Base-by-base conservation (phyloP, 2,797 vertebrate genomes). In the Enteromius argenteus region DNA sequence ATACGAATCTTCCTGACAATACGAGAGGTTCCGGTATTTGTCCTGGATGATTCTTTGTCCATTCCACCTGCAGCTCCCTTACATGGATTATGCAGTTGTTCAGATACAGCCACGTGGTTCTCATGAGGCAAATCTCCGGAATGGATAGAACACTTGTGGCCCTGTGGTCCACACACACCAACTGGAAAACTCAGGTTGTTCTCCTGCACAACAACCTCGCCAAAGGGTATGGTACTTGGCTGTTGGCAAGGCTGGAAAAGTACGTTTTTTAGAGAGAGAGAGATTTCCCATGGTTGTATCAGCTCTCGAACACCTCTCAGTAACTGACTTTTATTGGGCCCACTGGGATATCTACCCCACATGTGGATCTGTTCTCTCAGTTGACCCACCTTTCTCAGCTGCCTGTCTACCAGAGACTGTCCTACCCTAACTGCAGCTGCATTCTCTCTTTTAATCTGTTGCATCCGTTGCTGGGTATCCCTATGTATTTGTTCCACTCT, bases 281-380 rank as follows among this genome's bases (percentile, higher is more conserved):
- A 92, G 80, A 95, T 93, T 85, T 95, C 94, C 94, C 94, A 95
- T 0, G 94, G 95, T 74, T 94, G 94, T 3, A 92, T 94, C 66
- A 90, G 86, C 82, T 95, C 94, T 62, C 88, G 84, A 23, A 94
- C 91, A 11, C 91, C 91, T 85, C 85, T 90, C 86, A 94, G 90
- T 42, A 94, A 86, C 88, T 94, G 93, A 72, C 86, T 91, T 89
- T 90, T 94, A 83, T 94, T 92, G 39, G 91, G 84, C 60, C 89
- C 93, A 74, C 84, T 88, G 8, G 92, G 88, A 1, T 35, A 91
- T n/a, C 87, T 87, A 14, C 93, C 92, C 92, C 92, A 93, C 90
- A 91, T 92, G 75, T 93, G 89, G 56, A 95, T 91, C 87, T 95
- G 93, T 14, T 93, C 93, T 39, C 90, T 94, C 17, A 96, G 81